phyloP scores from a whole-genome alignment of 2,113 vertebrate genomes.

The Pluvialis apricaria region DNA sequence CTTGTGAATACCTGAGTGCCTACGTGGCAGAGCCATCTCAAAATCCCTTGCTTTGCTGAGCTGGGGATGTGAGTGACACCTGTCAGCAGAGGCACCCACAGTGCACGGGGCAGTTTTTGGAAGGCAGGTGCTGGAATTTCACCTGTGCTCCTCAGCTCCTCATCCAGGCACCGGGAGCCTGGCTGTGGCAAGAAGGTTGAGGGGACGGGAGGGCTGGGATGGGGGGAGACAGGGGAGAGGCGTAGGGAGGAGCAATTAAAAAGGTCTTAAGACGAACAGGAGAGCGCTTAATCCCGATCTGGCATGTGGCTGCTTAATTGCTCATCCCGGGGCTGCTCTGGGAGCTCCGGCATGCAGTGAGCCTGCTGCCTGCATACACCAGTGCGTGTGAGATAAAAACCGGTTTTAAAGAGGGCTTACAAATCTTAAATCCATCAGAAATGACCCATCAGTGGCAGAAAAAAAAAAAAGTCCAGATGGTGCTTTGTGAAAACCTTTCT shows the following conservation, averaged over 20 bases:
- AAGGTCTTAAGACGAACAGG: background rate
- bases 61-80: background rate
- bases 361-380: background rate
- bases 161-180: accelerated
- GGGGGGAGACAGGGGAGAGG: background rate
- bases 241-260: background rate
- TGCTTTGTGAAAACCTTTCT: background rate
- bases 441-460: background rate
- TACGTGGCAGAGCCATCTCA: background rate
- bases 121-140: background rate
- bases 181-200: background rate
- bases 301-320: background rate
- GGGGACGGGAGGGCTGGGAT: background rate
- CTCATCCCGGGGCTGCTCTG: background rate
- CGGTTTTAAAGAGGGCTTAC: background rate
- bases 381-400: background rate
- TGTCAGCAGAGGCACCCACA: background rate
- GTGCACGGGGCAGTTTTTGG: accelerated
- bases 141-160: background rate
- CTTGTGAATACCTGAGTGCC: background rate
- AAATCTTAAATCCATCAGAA: background rate
- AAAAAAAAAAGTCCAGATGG: background rate
- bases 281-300: background rate
- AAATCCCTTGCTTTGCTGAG: background rate
- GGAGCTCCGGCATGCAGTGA: background rate